Base-by-base conservation (phyloP, 2,797 vertebrate genomes). In the Anas acuta region DNA sequence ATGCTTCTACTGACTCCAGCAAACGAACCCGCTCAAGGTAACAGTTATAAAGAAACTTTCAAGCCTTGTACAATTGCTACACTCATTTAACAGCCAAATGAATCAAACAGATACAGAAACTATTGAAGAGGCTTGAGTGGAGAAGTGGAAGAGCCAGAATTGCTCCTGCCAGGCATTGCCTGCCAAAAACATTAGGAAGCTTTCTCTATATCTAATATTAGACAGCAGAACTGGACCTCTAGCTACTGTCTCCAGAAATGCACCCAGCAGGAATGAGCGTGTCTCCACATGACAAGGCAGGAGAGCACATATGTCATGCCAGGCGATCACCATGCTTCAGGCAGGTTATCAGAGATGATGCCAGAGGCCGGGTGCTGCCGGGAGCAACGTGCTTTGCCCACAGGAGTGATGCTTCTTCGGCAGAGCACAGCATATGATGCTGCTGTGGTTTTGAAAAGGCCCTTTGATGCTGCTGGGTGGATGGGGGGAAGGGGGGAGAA, bases 181-280 rank as follows among this genome's bases (percentile, higher is more conserved):
- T 97, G 97, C 95, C 95, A 97, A 97, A 97, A 97, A 77, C 92
- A 95, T 97, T 95, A 95, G 95, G 95, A 97, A 97, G 95, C 94
- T 91, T 97, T 96, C 57, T 96, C 96, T 96, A 86, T 89, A 86
- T 97, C 96, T 98, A 97, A 97, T 97, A 98, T 97, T 97, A 97
- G 96, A 96, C 90, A 97, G 93, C 92, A 97, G 94, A 96, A 97
- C 95, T 97, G 97, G 96, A 98, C 98, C 97, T 97, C 96, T 93
- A 96, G 96, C 96, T 97, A 97, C 97, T 96, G 95, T 96, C 97
- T 98, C 91, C 95, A 97, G 95, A 97, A 97, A 97, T 87, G 93
- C 88, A 51, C 94, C 95, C 97, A 90, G 93, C 93, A 88, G 93
- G 92, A 89, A 92, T 39, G 89, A 96, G 82, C 94, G 70, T 80